Evolutionary conservation across 2,113 vertebrate genomes (phyloP), one percentile per base, ranked within the genome.

Genomic region (Passerina amoena): DNA sequence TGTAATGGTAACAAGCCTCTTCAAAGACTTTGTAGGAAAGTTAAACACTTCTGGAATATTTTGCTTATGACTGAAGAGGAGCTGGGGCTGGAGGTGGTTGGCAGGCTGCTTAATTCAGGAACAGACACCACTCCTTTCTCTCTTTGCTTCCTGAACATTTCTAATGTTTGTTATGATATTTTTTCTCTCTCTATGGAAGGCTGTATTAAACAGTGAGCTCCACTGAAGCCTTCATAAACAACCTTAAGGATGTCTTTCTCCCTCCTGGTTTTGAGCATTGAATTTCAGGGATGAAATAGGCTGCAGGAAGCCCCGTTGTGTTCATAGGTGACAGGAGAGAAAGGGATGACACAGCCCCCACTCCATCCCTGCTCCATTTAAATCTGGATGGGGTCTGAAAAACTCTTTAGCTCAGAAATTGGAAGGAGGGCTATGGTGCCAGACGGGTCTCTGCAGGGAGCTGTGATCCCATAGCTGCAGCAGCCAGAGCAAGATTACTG

Each of bases 1-100:
- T 83, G 54, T 57, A 88, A 64, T 2, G 3, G 61, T 84, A 75
- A 85, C 3, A 0, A 38, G 35, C 47, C 72, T 84, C 96, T 94
- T 82, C 70, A 81, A 82, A 82, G 77, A 14, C 80, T 83, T 78
- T 37, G 48, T 38, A 70, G 64, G 68, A 47, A 86, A 90, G 42
- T 90, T 83, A 92, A 95, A 78, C 51, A 56, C 80, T 86, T 77
- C 65, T 85, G 80, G 83, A 93, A 83, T 88, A 90, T 86, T 96
- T 92, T 75, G 80, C 72, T 82, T 92, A 51, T 0, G 3, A n/a
- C 5, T 81, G 37, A 69, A 92, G 72, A 57, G 4, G 33, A 83
- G 68, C 76, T 38, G 76, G 42, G 51, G 44, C 65, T 42, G 86
- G 90, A 85, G 82, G 78, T 79, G 82, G 78, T 56, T 96, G 83